Evolutionary conservation across 2,113 vertebrate species (phyloP).

Genomic region (Zosterops japonicus): DNA sequence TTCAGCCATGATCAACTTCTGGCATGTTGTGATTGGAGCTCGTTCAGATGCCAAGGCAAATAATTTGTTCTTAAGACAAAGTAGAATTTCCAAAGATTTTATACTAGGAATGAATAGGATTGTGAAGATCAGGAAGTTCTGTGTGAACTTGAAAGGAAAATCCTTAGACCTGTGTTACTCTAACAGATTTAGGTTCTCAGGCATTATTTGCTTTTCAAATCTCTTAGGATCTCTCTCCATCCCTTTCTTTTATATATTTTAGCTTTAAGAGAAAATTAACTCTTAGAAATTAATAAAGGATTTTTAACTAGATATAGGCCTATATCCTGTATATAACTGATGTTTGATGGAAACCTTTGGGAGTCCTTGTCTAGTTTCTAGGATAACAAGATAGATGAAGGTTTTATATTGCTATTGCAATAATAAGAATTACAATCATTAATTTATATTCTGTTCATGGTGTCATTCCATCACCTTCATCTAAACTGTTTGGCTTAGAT

Average conservation of each 20-base stretch:
- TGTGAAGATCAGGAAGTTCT: neutral
- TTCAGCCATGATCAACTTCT: neutral
- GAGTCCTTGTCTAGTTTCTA: neutral
- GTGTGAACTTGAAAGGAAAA: neutral
- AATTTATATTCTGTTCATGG: neutral
- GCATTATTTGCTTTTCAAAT: neutral
- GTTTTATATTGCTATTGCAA: neutral
- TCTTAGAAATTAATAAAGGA: neutral
- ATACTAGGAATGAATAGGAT: neutral
- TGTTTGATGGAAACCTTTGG: neutral
- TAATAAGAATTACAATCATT: neutral
- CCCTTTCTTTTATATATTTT: neutral
- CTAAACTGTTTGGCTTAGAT: neutral
- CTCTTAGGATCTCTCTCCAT: neutral
- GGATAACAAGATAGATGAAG: neutral
- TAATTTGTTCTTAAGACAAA: neutral
- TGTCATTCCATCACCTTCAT: neutral
- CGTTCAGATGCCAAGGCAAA: neutral
- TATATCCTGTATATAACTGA: neutral
- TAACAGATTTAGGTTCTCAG: neutral
- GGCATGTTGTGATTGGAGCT: neutral
- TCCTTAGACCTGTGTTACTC: neutral
- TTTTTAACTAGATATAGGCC: neutral
- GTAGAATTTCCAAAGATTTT: neutral
- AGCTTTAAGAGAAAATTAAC: neutral